phyloP scores from a whole-genome alignment of 2,888 invertebrate genomes.

The Tanypteryx hageni region DNA sequence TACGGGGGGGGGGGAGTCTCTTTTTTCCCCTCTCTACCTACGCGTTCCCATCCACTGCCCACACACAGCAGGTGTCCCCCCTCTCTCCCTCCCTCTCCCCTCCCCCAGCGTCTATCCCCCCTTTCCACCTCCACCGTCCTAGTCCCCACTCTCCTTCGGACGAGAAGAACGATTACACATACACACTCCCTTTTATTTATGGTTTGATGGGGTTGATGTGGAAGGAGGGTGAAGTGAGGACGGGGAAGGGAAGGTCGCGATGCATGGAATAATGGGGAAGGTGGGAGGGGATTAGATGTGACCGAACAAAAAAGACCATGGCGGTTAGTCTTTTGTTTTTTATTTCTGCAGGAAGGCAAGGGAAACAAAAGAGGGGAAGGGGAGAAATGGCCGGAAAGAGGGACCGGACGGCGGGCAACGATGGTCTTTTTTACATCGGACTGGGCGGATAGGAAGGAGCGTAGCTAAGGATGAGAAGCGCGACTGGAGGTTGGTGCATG shows the following conservation, averaged over 20 bases:
- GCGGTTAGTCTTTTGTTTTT: neutral
- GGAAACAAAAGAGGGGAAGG: neutral
- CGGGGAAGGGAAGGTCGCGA: neutral
- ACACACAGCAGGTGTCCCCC: slow-evolving; percentile 49
- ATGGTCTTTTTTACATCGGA: too few relatives aligned
- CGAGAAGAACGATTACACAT: neutral
- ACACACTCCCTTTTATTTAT: neutral
- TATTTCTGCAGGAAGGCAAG: slow-evolving; percentile 26
- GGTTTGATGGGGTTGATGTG: neutral
- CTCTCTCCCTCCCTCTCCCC: neutral
- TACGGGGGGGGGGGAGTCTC: slow-evolving; percentile 13
- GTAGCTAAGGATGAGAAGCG: neutral
- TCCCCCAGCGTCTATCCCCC: neutral
- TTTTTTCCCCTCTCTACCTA: slow-evolving; percentile 17
- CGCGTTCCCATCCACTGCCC: slow-evolving; percentile 53
- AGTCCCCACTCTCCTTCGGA: neutral
- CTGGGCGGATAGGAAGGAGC: neutral
- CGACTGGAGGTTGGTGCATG: neutral
- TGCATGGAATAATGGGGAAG: neutral
- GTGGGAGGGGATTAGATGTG: neutral
- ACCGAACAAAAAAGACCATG: too few relatives aligned
- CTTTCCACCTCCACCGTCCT: neutral
- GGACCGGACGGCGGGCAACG: too few relatives aligned
- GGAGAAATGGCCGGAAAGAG: neutral
- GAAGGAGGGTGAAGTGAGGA: neutral